These are phyloP conservation scores for Chymomyza fuscimana DNA, from an alignment of 2,888 invertebrate species.

Conservation along the genomic window DNA sequence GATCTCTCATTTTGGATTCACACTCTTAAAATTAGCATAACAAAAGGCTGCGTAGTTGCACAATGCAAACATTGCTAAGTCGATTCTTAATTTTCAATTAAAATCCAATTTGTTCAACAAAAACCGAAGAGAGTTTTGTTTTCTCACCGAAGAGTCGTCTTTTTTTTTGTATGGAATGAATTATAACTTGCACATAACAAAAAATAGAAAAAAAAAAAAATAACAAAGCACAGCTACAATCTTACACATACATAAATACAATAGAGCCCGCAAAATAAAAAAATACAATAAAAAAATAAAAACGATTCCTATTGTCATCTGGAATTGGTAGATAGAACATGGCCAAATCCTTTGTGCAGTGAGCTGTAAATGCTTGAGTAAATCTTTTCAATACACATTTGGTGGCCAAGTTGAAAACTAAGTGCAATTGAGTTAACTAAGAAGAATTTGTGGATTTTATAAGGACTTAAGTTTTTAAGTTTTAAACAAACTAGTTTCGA, in stretches of 20 bases:
- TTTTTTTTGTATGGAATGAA: slow-evolving; percentile 33
- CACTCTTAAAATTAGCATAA: slow-evolving; percentile 61
- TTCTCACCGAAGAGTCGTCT: slow-evolving; percentile 22
- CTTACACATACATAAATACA: neutral
- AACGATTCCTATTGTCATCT: slow-evolving; percentile 36
- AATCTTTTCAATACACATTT: neutral
- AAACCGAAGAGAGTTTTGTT: slow-evolving; percentile 39
- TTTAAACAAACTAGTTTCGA: too few relatives aligned
- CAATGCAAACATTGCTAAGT: slow-evolving; percentile 72
- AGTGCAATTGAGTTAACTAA: neutral
- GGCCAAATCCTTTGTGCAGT: neutral
- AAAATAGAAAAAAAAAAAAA: neutral
- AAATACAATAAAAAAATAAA: neutral
- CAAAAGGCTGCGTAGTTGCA: slow-evolving; percentile 60
- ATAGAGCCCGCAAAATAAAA: neutral
- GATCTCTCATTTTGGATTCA: neutral
- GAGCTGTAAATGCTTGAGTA: neutral
- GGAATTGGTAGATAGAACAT: neutral
- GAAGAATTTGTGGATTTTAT: neutral
- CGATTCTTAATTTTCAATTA: slow-evolving; percentile 75
- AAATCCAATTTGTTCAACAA: slow-evolving; percentile 69
- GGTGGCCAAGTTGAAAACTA: neutral
- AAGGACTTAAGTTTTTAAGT: neutral
- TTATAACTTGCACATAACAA: slow-evolving; percentile 39
- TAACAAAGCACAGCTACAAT: neutral